Base-by-base conservation (phyloP, 1,140 invertebrate species). In the Zaprionus davidi region DNA sequence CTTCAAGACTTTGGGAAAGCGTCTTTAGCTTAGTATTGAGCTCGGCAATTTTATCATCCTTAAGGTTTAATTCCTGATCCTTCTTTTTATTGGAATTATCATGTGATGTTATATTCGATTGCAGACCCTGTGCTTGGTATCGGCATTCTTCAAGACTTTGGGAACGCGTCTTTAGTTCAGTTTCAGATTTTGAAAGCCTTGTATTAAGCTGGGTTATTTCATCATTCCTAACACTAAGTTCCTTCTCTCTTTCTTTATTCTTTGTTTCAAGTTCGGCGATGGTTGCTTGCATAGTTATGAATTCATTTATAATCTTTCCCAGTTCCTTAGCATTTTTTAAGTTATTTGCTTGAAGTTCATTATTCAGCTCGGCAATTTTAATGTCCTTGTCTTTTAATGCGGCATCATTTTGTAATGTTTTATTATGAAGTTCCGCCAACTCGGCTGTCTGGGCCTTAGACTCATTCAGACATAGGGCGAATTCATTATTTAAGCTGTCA, bases 391-490 rank as follows among this genome's bases (percentile, higher is more conserved):
- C 12, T 5, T 24, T 13, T 5, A 51, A 2, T 13, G 3, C 46
- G 1, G 67, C 76, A 78, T 68, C 34, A 78, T 55, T 77, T 84
- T 84, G 76, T 63, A 76, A 44, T 68, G 51, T 65, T 55, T 13
- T 5, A 17, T 17, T 46, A 2, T 1, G n/a, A 24, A 51, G 46
- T 2, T 51, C 46, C 9, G 3, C 20, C 20, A 24, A 62, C 56
- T 70, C 44, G 20, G 49, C 26, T 57, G 31, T 46, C 20, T 28
- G 6, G 5, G 28, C 13, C 17, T 17, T 13, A 56, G 13, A 31
- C 24, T 56, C 53, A 28, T 51, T 12, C 0, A 13, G 20, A 51
- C 46, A 51, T 24, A 5, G 46, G 11, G 20, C 5, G 3, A 51
- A 24, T 51, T 51, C 17, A 51, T 51, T 24, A 12, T 51, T 11